Evolutionary conservation across 2,888 invertebrate species (phyloP).

Genomic region (Hypsopygia costalis): DNA sequence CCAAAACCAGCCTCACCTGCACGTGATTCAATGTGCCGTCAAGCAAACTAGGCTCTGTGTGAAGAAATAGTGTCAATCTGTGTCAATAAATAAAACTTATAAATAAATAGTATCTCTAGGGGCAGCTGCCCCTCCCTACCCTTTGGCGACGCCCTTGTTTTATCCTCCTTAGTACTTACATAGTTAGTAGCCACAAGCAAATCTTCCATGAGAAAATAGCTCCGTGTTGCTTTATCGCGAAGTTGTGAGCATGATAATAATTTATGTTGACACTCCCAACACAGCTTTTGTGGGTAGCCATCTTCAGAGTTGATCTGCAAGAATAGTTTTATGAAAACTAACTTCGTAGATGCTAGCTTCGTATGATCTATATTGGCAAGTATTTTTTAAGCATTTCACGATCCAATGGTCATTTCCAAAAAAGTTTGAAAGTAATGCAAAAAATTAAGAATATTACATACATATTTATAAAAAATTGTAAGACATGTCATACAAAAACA

Average conservation of each 20-base stretch:
- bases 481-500: background rate
- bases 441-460: too few relatives aligned
- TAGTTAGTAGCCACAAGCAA: background rate
- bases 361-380: background rate
- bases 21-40: too few relatives aligned
- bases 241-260: background rate
- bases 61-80: too few relatives aligned
- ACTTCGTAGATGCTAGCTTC: too few relatives aligned
- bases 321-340: too few relatives aligned
- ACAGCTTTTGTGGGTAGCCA: background rate
- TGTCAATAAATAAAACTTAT: too few relatives aligned
- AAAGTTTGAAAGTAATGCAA: too few relatives aligned
- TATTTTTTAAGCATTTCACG: background rate
- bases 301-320: background rate
- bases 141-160: too few relatives aligned
- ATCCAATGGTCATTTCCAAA: background rate
- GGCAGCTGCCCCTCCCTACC: too few relatives aligned
- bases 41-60: too few relatives aligned
- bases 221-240: background rate
- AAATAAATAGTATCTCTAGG: too few relatives aligned
- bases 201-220: background rate
- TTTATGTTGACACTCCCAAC: conserved; percentile 1
- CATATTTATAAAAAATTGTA: background rate
- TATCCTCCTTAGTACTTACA: background rate
- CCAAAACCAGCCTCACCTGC: too few relatives aligned